Evolutionary conservation across 2,888 invertebrate species (phyloP).

Genomic region (Apamea anceps): DNA sequence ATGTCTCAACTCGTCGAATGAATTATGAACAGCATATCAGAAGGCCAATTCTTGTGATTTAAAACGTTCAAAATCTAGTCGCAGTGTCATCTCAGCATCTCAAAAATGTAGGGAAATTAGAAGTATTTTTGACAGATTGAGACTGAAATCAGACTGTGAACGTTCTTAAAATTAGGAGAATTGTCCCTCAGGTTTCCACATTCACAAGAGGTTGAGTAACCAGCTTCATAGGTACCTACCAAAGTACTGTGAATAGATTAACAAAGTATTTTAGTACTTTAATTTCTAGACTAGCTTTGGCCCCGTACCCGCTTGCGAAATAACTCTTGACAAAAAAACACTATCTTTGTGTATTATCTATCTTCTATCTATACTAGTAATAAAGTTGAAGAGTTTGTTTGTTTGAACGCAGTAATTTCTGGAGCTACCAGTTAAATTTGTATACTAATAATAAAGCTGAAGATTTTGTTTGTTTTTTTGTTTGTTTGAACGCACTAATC

Average conservation of each 20-base stretch:
- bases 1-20: constrained; percentile 73
- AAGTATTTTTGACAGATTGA: neutral
- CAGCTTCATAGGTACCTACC: constrained; percentile 49
- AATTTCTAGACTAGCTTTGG: neutral
- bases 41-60: neutral
- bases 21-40: constrained; percentile 75
- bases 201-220: constrained; percentile 56
- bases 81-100: too few species aligned
- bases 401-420: too few species aligned
- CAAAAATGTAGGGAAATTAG: too few species aligned
- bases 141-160: neutral
- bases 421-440: too few species aligned
- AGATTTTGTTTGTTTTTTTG: too few species aligned
- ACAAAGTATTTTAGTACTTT: constrained; percentile 30
- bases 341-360: neutral
- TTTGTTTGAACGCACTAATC: too few species aligned
- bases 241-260: constrained; percentile 30
- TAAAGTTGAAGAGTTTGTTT: neutral
- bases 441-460: too few species aligned
- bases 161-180: neutral
- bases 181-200: constrained; percentile 55
- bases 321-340: neutral
- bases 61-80: neutral
- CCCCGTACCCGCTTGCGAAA: too few species aligned
- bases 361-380: neutral